A percentile compares a stretch with the other conserved stretches of the same genome.
Conservation (phyloP, 1,140 invertebrate species). For the Atopsyche davidsoni region DNA sequence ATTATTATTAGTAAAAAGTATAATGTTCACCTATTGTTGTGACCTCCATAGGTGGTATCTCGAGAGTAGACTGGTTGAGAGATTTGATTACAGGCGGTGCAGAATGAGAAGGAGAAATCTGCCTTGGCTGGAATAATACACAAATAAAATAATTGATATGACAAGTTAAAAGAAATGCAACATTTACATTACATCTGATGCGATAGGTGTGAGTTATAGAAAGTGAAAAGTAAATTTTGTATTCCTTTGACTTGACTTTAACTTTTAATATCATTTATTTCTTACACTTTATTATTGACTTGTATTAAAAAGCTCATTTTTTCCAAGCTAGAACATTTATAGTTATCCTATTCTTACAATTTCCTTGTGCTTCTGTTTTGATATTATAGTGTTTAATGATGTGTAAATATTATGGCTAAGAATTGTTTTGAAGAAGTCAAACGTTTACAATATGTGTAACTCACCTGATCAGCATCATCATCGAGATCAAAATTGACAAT, state of each 20-base stretch:
- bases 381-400: not conserved
- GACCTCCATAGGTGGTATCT: constrained; percentile 20
- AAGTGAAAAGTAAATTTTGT: too few relatives aligned
- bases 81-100: constrained; percentile 26
- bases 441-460: not conserved
- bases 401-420: not conserved
- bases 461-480: constrained; percentile 1
- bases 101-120: constrained; percentile 26
- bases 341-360: not conserved
- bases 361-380: not conserved
- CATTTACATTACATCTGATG: not conserved
- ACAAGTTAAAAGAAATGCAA: too few relatives aligned
- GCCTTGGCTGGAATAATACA: constrained; percentile 11
- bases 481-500: constrained; percentile 1
- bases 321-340: not conserved
- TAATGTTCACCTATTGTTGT: constrained; percentile 16
- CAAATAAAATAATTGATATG: not conserved
- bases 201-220: not conserved
- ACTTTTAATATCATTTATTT: not conserved
- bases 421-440: not conserved
- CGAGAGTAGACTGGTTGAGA: constrained; percentile 1
- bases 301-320: not conserved
- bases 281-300: not conserved
- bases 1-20: not conserved
- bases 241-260: too few relatives aligned